Evolutionary conservation across 2,797 vertebrate species (phyloP).

Genomic region (Sebastes hubbsi): DNA sequence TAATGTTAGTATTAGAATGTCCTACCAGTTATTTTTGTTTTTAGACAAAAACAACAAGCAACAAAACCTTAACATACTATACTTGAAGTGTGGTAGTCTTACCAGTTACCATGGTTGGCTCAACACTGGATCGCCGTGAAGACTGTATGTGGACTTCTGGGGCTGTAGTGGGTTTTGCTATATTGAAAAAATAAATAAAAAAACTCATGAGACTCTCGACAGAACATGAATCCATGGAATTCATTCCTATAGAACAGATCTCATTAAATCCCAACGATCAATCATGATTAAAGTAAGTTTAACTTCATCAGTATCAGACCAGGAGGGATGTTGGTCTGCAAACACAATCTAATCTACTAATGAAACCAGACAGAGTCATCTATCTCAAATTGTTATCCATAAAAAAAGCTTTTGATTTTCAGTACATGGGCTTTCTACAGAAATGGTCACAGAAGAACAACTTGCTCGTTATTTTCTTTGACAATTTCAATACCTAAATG

Average conservation of each 20-base stretch:
- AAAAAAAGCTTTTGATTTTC: conserved; percentile 30
- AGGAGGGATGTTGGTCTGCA: background rate
- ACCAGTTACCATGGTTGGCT: conserved; percentile 24
- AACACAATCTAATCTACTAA: conserved; percentile 17
- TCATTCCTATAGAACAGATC: background rate
- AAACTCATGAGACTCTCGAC: background rate
- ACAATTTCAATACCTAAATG: conserved; percentile 48
- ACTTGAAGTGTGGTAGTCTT: background rate
- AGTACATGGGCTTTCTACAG: background rate
- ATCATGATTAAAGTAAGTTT: conserved; percentile 4
- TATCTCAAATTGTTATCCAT: conserved; percentile 19
- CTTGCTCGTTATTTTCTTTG: conserved; percentile 35
- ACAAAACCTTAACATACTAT: background rate
- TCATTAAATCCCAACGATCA: conserved; percentile 25
- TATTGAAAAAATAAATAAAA: background rate
- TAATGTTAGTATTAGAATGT: background rate
- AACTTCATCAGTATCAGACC: conserved; percentile 11
- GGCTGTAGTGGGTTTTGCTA: conserved; percentile 12
- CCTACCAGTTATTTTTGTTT: background rate
- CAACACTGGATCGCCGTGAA: background rate
- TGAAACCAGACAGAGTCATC: conserved; percentile 23
- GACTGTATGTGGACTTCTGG: conserved; percentile 9
- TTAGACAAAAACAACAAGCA: background rate
- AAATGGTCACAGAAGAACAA: conserved; percentile 28
- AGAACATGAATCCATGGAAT: background rate